A percentile compares a stretch with the other conserved stretches of the same genome.
Conservation (phyloP, 2,888 invertebrate species). For the Conistra vaccinii region DNA sequence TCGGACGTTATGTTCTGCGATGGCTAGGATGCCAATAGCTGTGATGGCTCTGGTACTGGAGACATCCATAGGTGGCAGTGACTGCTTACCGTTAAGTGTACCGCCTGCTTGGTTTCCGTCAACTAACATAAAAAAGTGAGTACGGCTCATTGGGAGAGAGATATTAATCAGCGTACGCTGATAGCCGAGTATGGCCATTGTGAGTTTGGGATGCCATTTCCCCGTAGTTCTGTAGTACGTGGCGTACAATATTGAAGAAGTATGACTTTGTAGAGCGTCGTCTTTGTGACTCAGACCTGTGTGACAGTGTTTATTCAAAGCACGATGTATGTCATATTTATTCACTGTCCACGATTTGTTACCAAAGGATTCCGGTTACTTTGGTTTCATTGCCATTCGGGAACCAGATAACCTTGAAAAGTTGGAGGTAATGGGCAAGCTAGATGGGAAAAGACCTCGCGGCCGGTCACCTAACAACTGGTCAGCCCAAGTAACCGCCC, state of each 20-base stretch:
- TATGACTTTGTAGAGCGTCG: not conserved
- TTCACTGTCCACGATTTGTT: too few relatives aligned
- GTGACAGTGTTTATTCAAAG: not conserved
- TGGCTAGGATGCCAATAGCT: too few relatives aligned
- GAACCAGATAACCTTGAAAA: too few relatives aligned
- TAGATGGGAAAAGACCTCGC: too few relatives aligned
- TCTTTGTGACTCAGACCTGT: not conserved
- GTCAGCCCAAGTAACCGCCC: too few relatives aligned
- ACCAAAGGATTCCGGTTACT: too few relatives aligned
- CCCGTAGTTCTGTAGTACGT: not conserved
- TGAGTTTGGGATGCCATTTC: not conserved
- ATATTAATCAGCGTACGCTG: not conserved
- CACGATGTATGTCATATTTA: not conserved
- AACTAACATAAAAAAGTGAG: not conserved
- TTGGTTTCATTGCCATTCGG: too few relatives aligned
- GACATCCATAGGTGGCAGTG: not conserved
- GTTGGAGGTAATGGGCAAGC: too few relatives aligned
- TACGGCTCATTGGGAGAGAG: not conserved
- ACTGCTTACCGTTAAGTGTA: not conserved
- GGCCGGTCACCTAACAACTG: too few relatives aligned
- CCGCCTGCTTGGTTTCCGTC: not conserved
- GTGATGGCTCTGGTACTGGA: not conserved
- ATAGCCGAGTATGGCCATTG: not conserved
- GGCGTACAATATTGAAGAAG: not conserved
- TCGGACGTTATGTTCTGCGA: not conserved